Evolutionary conservation across 2,113 vertebrate species (phyloP).

Genomic region (Anarhynchus alexandrinus): DNA sequence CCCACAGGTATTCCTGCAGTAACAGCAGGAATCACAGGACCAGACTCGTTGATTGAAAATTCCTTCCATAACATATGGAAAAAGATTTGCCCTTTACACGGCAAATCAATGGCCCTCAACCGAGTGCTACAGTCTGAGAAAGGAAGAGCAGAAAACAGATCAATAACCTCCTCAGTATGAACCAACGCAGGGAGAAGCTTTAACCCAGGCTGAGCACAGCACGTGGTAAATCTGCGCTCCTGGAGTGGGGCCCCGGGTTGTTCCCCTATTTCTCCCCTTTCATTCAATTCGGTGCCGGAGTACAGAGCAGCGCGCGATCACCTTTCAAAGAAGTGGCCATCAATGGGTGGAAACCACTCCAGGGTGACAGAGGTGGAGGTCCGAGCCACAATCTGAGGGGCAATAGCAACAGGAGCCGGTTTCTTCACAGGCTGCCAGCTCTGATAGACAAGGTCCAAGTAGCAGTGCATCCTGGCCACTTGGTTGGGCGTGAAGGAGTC

Average conservation of each 20-base stretch:
- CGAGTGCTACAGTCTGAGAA: slow-evolving; percentile 45
- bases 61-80: neutral
- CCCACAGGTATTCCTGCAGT: neutral
- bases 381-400: slow-evolving; percentile 90
- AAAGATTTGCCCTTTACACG: slow-evolving; percentile 51
- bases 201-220: neutral
- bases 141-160: slow-evolving; percentile 58
- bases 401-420: slow-evolving; percentile 85
- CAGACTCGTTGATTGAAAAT: neutral
- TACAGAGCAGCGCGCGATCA: slow-evolving; percentile 73
- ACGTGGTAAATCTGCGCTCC: neutral
- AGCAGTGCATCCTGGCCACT: slow-evolving; percentile 98
- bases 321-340: slow-evolving; percentile 95
- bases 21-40: neutral
- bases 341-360: slow-evolving; percentile 96
- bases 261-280: neutral
- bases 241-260: fast-evolving
- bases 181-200: slow-evolving; percentile 26
- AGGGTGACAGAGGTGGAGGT: slow-evolving; percentile 78
- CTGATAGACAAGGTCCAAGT: slow-evolving; percentile 95
- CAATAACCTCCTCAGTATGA: slow-evolving; percentile 22
- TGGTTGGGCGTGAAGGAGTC: slow-evolving; percentile 98
- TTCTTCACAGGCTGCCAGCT: slow-evolving; percentile 89
- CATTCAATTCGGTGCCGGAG: neutral
- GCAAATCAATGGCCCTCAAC: slow-evolving; percentile 54